These are phyloP conservation scores for Larimichthys polyactis DNA, from an alignment of 2,113 vertebrate species.

Conservation along the genomic window DNA sequence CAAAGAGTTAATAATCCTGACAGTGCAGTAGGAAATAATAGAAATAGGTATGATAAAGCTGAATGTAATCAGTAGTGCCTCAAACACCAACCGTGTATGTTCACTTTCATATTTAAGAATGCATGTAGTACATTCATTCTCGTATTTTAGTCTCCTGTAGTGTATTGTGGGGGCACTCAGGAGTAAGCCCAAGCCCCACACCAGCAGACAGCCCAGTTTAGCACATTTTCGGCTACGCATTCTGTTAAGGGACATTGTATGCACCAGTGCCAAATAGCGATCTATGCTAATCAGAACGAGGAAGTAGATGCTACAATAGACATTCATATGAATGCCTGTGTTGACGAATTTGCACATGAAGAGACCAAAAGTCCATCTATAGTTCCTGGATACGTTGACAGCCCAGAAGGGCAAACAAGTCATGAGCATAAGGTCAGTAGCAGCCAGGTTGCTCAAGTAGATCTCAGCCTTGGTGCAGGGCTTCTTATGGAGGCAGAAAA, in stretches of 20 bases:
- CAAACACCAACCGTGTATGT: too few relatives aligned
- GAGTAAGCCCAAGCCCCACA: too few relatives aligned
- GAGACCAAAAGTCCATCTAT: conserved; percentile 86
- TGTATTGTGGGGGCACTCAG: too few relatives aligned
- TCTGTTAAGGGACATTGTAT: too few relatives aligned
- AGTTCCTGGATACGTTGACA: conserved; percentile 21
- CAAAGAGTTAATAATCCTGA: conserved; percentile 83
- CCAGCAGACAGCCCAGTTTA: too few relatives aligned
- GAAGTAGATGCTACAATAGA: conserved; percentile 9
- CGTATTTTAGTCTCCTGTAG: too few relatives aligned
- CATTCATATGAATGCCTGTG: conserved; percentile 82
- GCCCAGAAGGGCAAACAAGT: conserved; percentile 80
- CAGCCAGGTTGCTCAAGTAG: conserved; percentile 80
- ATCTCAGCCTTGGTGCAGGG: conserved; percentile 75
- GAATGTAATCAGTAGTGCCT: too few relatives aligned
- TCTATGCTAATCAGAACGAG: too few relatives aligned
- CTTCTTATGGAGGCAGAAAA: conserved; percentile 75
- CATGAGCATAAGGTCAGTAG: conserved; percentile 78
- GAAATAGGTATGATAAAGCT: conserved; percentile 86
- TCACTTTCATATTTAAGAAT: too few relatives aligned
- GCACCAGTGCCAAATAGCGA: too few relatives aligned
- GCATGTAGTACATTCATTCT: too few relatives aligned
- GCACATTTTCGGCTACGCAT: too few relatives aligned
- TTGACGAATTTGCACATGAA: conserved; percentile 86
- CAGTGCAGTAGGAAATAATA: conserved; percentile 85